phyloP scores from a whole-genome alignment of 2,113 vertebrate genomes.

The Istiophorus platypterus region DNA sequence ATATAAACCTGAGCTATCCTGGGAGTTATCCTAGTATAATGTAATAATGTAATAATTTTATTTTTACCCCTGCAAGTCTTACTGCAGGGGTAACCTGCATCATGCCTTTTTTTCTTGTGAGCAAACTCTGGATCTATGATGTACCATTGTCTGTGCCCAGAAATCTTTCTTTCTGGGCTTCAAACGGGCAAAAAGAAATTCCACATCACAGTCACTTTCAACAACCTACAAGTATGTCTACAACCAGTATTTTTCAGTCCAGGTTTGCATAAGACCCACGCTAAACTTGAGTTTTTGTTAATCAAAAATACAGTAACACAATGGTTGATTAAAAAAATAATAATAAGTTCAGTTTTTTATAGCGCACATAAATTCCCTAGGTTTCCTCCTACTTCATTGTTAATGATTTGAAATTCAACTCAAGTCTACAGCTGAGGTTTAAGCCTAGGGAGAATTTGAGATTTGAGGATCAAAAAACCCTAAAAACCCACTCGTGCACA shows the following conservation, averaged over 20 bases:
- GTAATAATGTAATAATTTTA: no score
- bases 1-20: no score
- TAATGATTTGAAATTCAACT: neutral
- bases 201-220: neutral
- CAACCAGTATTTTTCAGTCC: neutral
- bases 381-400: neutral
- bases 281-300: neutral
- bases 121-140: slow-evolving; percentile 7
- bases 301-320: neutral
- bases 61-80: neutral
- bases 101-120: neutral
- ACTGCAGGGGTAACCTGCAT: neutral
- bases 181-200: neutral
- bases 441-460: neutral
- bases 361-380: neutral
- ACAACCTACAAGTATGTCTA: neutral
- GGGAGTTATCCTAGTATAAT: no score
- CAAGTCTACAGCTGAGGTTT: neutral
- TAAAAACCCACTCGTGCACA: neutral
- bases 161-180: neutral
- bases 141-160: neutral
- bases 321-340: neutral
- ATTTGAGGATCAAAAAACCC: neutral
- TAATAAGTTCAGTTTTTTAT: neutral
- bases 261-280: neutral